phyloP scores from a whole-genome alignment of 2,113 vertebrate species.

The Orycteropus afer region DNA sequence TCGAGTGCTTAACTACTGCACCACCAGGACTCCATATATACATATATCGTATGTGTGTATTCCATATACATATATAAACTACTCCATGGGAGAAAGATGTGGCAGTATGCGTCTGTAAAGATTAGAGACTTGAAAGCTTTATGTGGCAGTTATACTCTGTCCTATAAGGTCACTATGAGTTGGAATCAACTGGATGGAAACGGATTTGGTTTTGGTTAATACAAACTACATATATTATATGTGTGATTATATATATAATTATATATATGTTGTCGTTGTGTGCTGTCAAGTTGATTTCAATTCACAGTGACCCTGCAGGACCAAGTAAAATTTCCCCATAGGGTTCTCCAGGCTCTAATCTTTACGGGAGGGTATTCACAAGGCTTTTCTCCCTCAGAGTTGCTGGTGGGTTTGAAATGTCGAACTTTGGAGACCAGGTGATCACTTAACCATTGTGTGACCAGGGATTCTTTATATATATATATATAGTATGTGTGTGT shows the following conservation, averaged over 20 bases:
- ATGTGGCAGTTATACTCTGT: not conserved
- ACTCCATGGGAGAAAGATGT: not conserved
- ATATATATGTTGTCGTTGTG: not conserved
- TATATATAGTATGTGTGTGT: too few relatives aligned
- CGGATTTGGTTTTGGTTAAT: too few relatives aligned
- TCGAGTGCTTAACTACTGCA: not conserved
- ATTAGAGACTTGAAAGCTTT: not conserved
- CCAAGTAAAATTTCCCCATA: too few relatives aligned
- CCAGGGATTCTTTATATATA: too few relatives aligned
- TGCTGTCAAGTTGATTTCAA: too few relatives aligned
- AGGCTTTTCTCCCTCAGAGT: too few relatives aligned
- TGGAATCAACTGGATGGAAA: not conserved
- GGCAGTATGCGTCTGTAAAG: not conserved
- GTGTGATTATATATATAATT: not conserved
- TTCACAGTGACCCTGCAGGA: too few relatives aligned
- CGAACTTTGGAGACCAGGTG: too few relatives aligned
- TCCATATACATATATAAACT: not conserved
- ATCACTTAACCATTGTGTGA: too few relatives aligned
- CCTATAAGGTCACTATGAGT: not conserved
- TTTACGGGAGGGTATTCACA: too few relatives aligned
- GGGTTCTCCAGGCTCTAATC: too few relatives aligned
- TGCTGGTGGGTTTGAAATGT: too few relatives aligned
- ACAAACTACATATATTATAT: not conserved
- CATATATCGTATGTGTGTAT: not conserved
- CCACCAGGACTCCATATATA: not conserved